These are phyloP conservation scores for Strix aluco DNA, from an alignment of 2,113 vertebrate species.

Conservation along the genomic window DNA sequence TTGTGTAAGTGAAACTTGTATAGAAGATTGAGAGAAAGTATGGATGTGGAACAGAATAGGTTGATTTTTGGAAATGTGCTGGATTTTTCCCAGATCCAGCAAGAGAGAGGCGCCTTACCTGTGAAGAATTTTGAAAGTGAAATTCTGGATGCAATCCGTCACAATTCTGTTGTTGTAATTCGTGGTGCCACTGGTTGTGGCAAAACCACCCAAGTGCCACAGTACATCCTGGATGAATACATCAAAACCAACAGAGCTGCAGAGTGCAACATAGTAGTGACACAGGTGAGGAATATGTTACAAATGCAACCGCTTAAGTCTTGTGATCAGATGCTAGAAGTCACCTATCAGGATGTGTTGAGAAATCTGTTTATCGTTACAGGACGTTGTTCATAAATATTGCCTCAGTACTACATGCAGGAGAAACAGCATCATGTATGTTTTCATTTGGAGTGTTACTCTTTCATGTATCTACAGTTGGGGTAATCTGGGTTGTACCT, in stretches of 20 bases:
- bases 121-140: slow-evolving; percentile 90
- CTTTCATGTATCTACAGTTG: background rate
- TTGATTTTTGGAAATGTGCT: background rate
- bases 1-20: background rate
- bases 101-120: slow-evolving; percentile 83
- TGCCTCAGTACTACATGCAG: background rate
- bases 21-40: background rate
- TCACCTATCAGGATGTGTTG: background rate
- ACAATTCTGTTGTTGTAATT: slow-evolving; percentile 89
- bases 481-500: background rate
- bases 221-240: slow-evolving; percentile 92
- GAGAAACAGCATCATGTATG: background rate
- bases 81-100: slow-evolving; percentile 75
- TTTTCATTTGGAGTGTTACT: background rate
- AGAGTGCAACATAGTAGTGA: slow-evolving; percentile 94
- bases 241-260: slow-evolving; percentile 79
- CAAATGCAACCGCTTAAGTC: background rate
- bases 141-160: slow-evolving; percentile 80
- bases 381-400: background rate
- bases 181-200: slow-evolving; percentile 95
- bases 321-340: background rate
- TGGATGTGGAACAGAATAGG: background rate
- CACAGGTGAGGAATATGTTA: slow-evolving; percentile 81
- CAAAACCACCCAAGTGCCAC: slow-evolving; percentile 96
- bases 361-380: background rate